A percentile compares a stretch with the other conserved stretches of the same genome.
Conservation (phyloP, 2,113 vertebrate species). For the Rhodinocichla rosea region DNA sequence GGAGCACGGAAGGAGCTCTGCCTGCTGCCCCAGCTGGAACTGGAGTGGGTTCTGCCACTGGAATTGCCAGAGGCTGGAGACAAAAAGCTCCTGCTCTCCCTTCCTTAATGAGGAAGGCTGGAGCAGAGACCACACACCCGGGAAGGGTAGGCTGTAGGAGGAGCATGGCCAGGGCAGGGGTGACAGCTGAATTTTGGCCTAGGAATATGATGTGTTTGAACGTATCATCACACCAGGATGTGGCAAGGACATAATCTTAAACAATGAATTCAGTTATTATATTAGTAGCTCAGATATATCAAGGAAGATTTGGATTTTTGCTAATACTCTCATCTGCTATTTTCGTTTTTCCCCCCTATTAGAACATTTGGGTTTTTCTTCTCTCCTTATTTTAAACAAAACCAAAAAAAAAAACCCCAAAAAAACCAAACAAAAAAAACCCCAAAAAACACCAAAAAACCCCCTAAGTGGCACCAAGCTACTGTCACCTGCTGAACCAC, state of each 20-base stretch:
- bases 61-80: background rate
- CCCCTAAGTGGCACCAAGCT: background rate
- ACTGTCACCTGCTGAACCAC: background rate
- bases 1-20: background rate
- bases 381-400: background rate
- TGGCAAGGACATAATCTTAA: background rate
- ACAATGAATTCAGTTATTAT: background rate
- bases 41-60: background rate
- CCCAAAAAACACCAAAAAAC: too few relatives aligned
- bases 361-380: background rate
- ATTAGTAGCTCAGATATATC: background rate
- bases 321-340: background rate
- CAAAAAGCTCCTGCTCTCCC: background rate
- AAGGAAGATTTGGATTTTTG: background rate
- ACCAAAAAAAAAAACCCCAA: background rate
- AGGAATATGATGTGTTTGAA: background rate
- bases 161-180: fast-evolving
- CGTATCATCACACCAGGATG: background rate
- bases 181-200: fast-evolving
- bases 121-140: background rate
- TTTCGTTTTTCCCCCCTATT: background rate
- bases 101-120: background rate
- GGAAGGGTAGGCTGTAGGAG: background rate
- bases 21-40: background rate
- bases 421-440: too few relatives aligned